Evolutionary conservation across 2,797 vertebrate species (phyloP).

Genomic region (Lutjanus campechanus): DNA sequence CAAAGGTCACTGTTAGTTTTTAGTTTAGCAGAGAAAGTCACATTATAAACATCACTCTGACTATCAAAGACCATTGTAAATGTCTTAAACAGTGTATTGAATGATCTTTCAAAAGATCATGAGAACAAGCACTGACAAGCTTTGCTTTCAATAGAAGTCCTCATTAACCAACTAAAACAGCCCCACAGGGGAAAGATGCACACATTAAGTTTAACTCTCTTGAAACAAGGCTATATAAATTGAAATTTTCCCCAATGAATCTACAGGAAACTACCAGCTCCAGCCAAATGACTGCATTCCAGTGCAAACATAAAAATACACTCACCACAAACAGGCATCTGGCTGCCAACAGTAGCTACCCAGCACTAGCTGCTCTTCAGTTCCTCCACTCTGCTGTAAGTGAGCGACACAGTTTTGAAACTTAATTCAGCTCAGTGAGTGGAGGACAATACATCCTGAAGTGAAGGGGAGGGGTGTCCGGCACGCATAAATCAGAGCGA

Average conservation of each 20-base stretch:
- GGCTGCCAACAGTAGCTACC: conserved; percentile 56
- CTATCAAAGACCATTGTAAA: not conserved
- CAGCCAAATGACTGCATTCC: conserved; percentile 51
- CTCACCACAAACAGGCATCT: conserved; percentile 79
- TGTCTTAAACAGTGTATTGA: conserved; percentile 6
- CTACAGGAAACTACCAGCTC: conserved; percentile 35
- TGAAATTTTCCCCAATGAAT: conserved; percentile 13
- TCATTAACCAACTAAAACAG: not conserved
- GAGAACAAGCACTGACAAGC: conserved; percentile 24
- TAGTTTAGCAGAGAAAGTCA: not conserved
- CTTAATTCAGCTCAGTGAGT: conserved; percentile 66
- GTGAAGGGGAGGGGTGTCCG: conserved; percentile 69
- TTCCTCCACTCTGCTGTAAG: conserved; percentile 49
- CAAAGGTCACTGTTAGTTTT: not conserved
- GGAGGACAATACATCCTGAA: conserved; percentile 82
- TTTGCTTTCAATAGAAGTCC: conserved; percentile 22
- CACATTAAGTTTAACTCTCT: not conserved
- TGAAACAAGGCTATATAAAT: not conserved
- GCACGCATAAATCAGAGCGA: conserved; percentile 66
- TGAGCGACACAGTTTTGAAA: conserved; percentile 63
- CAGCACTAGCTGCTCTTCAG: conserved; percentile 53
- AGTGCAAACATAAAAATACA: conserved; percentile 68
- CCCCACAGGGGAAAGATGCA: not conserved
- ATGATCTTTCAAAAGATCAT: conserved; percentile 28
- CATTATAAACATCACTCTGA: not conserved